Conservation (phyloP, 2,113 vertebrate genomes). For the Enhydra lutris region DNA sequence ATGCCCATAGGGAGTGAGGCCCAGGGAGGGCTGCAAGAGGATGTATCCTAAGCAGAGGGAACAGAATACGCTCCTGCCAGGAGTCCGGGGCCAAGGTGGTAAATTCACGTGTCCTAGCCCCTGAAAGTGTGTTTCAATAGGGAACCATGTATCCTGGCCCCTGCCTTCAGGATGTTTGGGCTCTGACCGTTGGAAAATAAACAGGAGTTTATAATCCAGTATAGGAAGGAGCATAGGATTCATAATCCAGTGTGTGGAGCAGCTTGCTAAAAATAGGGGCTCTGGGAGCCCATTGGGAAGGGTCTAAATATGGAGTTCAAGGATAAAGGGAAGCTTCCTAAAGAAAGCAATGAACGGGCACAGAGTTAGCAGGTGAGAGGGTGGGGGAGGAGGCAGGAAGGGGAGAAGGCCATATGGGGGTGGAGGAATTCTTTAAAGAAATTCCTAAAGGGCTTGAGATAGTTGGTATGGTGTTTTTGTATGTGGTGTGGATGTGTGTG, state of each 20-base stretch:
- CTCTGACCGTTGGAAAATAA: not conserved
- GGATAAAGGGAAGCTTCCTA: too few relatives aligned
- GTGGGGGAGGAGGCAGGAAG: not conserved
- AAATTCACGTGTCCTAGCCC: not conserved
- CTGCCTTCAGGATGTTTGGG: not conserved
- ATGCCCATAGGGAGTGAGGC: not conserved
- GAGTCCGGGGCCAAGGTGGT: not conserved
- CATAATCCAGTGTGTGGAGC: not conserved
- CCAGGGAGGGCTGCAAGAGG: too few relatives aligned
- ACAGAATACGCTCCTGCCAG: not conserved
- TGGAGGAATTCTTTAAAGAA: not conserved
- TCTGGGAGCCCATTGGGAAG: not conserved
- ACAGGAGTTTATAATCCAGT: not conserved
- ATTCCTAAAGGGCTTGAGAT: not conserved
- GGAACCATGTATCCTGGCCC: too few relatives aligned
- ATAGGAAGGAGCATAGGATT: not conserved
- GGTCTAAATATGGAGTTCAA: not conserved
- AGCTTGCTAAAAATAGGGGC: not conserved
- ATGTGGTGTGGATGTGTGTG: not conserved
- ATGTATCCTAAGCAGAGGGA: not conserved
- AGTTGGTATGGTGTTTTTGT: not conserved
- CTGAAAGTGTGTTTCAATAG: not conserved
- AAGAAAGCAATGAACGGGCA: not conserved
- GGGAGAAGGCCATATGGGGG: accelerated
- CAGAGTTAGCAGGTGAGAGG: accelerated